A percentile compares a stretch with the other conserved stretches of the same genome.
These are phyloP conservation scores for Heliothis virescens DNA, from an alignment of 1,140 invertebrate genomes.

Conservation along the genomic window DNA sequence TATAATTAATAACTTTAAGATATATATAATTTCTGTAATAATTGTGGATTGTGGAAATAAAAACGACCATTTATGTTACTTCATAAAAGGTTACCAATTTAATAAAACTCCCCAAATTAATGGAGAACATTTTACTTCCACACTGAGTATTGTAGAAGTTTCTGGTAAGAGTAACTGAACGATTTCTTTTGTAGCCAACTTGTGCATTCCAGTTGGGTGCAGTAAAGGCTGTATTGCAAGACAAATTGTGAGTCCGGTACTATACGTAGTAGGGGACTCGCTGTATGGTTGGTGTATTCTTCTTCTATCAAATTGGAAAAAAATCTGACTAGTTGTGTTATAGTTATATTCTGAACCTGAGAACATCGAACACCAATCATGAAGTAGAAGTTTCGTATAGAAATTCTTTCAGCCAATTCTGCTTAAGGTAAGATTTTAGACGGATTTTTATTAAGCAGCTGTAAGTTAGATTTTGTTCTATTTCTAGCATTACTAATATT, in stretches of 20 bases:
- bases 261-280: conserved; percentile 29
- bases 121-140: neutral
- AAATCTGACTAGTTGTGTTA: neutral
- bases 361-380: no score
- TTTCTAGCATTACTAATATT: no score
- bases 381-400: no score
- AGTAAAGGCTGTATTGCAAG: conserved; percentile 58
- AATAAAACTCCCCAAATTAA: conserved; percentile 12
- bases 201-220: conserved; percentile 60
- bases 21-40: no score
- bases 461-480: no score
- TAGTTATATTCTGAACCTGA: neutral
- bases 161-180: conserved; percentile 42
- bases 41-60: no score
- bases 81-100: neutral
- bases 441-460: no score
- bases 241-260: conserved; percentile 63
- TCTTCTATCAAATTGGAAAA: neutral
- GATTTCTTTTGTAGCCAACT: conserved; percentile 63
- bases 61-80: neutral
- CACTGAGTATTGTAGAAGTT: conserved; percentile 17
- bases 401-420: no score
- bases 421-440: no score
- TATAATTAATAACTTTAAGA: no score
- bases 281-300: conserved; percentile 41